Evolutionary conservation across 2,797 vertebrate genomes (phyloP), one percentile per base, ranked within the genome.

Genomic region (Pempheris klunzingeri): DNA sequence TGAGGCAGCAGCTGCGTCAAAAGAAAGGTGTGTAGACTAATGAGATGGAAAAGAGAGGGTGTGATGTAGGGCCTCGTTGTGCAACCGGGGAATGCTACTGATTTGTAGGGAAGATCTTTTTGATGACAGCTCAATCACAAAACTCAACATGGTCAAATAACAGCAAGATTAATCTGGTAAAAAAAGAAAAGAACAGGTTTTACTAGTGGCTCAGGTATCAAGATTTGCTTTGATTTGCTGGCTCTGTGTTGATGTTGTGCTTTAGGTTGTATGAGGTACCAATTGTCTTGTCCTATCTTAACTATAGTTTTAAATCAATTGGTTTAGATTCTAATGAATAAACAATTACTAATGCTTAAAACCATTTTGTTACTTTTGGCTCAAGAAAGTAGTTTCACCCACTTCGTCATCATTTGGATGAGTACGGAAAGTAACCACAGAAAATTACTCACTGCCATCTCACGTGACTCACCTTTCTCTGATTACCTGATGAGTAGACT

Each of bases 21-120:
- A 93, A 87, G 87, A 85, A 94, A 94, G 93, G 95, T 94, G 94
- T 95, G 93, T 92, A 92, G 84, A 93, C 93, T 95, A 96, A 95
- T 93, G 93, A 95, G 93, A 94, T 86, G 92, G 92, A 93, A 94
- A 93, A 82, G 80, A 81, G 82, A 90, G 90, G 91, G 90, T 92
- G 93, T 90, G 92, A 94, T 93, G 87, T 75, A 84, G 76, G 78
- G 81, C 80, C 71, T 82, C 43, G 66, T 90, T 88, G 90, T 88
- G 85, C 86, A 92, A 92, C 87, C 86, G 60, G 78, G 38, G 78
- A 83, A 87, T 54, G 79, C 70, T 34, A 81, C 67, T 67, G 78
- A 87, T 78, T 64, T 90, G 85, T 79, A 77, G 18, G 62, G 65
- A 82, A 78, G 70, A 83, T 80, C 76, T 64, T 67, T 87, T 72